Base-by-base conservation (phyloP, 1,140 invertebrate species). In the Philotrypesis tridentata region DNA sequence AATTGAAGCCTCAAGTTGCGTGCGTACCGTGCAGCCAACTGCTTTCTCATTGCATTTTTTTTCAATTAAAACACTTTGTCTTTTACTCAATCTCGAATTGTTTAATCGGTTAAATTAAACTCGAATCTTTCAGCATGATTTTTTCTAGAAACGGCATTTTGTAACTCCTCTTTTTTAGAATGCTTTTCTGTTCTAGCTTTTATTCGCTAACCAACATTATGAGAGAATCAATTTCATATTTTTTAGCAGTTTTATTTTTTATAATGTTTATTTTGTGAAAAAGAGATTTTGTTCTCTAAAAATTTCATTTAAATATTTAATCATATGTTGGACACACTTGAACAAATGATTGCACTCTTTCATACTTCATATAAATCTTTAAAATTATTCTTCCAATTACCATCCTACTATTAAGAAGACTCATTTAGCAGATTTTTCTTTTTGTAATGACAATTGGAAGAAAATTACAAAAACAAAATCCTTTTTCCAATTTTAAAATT, bases 211-310 rank as follows among this genome's bases (percentile, higher is more conserved):
- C n/a, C n/a, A 55, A 79, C 85, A 86, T 85, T 83, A 76, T 87
- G 85, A 88, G 89, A 89, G 88, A 87, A 89, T 90, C 88, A 90
- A 90, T 90, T 90, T 89, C 89, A 90, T 90, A 67, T 90, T 85
- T 87, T 87, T 88, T 89, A 88, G 80, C 68, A 25, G 25, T 27
- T 27, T 65, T 27, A 65, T 23, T 12, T 61, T n/a, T 61, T 23
- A 23, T 61, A 7, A 63, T 23, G 27, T 65, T 11, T 17, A 29
- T 37, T 37, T 37, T 37, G 27, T 11, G 23, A 65, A 65, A 65
- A 65, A 29, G 9, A 65, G 14, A 70, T 37, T 70, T 33, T 70
- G 17, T 31, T 70, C 68, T 23, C 3, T 70, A n/a, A 70, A 70
- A 29, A 5, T 37, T 33, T 37, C 9, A 33, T 70, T 70, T 31